Evolutionary conservation across 2,888 invertebrate genomes (phyloP).

Genomic region (Mantis religiosa): DNA sequence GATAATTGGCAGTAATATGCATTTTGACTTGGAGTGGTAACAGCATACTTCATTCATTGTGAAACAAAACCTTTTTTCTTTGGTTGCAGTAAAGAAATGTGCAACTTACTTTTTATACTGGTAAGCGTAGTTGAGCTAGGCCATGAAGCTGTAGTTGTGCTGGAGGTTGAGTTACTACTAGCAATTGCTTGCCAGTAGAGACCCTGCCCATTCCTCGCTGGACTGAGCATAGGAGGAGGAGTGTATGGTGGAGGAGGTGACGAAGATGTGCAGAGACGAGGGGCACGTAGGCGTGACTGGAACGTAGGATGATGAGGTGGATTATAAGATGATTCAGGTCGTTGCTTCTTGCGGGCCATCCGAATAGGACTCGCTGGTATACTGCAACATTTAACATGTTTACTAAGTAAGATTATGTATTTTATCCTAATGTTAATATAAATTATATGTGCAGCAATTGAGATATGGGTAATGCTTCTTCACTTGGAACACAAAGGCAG

Average conservation of each 20-base stretch:
- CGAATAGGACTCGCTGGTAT: slow-evolving; percentile 60
- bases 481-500: no score
- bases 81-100: neutral
- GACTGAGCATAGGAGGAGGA: slow-evolving; percentile 91
- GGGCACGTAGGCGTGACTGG: slow-evolving; percentile 51
- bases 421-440: no score
- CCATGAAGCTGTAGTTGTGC: slow-evolving; percentile 39
- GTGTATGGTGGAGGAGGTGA: slow-evolving; percentile 66
- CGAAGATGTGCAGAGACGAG: slow-evolving; percentile 41
- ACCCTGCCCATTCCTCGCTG: slow-evolving; percentile 83
- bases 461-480: no score
- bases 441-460: no score
- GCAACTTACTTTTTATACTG: slow-evolving; percentile 18
- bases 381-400: slow-evolving; percentile 42
- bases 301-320: slow-evolving; percentile 44
- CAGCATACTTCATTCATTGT: no score
- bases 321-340: slow-evolving; percentile 37
- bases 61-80: no score
- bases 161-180: slow-evolving; percentile 35
- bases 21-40: no score
- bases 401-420: neutral
- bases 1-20: no score
- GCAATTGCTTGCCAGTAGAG: slow-evolving; percentile 59
- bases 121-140: slow-evolving; percentile 40
- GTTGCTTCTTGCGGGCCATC: slow-evolving; percentile 54